Evolutionary conservation across 2,113 vertebrate genomes (phyloP), one percentile per base, ranked within the genome.

Genomic region (Cryptotis parvus): DNA sequence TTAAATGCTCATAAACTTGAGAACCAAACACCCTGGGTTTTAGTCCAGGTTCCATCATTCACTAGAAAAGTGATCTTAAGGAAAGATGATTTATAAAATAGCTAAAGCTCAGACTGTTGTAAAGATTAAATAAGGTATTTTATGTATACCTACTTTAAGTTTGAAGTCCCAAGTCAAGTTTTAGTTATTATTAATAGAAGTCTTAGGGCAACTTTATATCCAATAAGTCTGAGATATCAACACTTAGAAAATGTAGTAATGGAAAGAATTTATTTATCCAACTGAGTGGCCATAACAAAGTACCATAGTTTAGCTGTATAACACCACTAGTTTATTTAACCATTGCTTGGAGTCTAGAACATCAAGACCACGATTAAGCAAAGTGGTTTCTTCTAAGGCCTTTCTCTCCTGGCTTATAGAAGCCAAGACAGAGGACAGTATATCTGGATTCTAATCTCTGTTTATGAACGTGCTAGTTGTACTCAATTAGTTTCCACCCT

Each of bases 1-100:
- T 92, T 86, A 90, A 91, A 80, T 27, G 70, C 65, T 72, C 33
- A 58, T 63, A 83, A 93, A 31, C 27, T 69, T 91, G 33, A 93
- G 55, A 88, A 9, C 63, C 33, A 73, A 43, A 84, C 11, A 26
- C 22, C 18, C 18, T 10, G 3, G 75, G 11, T 31, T 91, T 58
- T 72, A 66, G 69, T n/a, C 8, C 74, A 58, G 15, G 61, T 22
- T 68, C 37, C 6, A 55, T 55, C 7, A 22, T 6, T 63, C 6
- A 22, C 5, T 27, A 81, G 61, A 37, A 74, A 9, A 82, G 58
- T 75, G 15, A 74, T 1, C 4, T 33, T 26, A 43, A 14, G 49
- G 31, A 77, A 74, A 61, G 33, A 9, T 18, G 73, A 79, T 5
- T 39, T 15, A 12, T 80, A 20, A 45, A 29, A 37, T 31, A 73